Evolutionary conservation across 2,797 vertebrate genomes (phyloP).

Genomic region (Sebastes dallii): DNA sequence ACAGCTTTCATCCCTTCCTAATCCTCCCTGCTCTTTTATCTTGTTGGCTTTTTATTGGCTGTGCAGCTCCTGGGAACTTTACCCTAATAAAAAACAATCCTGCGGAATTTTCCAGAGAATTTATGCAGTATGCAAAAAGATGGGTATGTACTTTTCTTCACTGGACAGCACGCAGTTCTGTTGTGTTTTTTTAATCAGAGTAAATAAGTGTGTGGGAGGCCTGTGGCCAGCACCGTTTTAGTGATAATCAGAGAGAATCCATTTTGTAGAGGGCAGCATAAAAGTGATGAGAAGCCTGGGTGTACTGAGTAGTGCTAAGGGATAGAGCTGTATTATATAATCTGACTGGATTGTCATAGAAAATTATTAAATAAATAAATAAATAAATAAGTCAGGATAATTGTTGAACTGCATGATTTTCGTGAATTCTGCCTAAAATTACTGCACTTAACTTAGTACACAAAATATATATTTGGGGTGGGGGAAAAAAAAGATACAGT

Average conservation of each 20-base stretch:
- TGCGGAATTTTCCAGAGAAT: conserved; percentile 84
- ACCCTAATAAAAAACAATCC: conserved; percentile 86
- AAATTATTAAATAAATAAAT: background rate
- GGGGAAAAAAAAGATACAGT: no score
- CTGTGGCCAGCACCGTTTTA: conserved; percentile 1
- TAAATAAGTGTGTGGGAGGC: conserved; percentile 34
- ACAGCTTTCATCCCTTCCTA: conserved; percentile 85
- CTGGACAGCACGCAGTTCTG: conserved; percentile 54
- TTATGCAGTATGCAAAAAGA: conserved; percentile 80
- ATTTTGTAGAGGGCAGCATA: conserved; percentile 5
- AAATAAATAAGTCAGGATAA: background rate
- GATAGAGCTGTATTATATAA: background rate
- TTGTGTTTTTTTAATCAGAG: conserved; percentile 51
- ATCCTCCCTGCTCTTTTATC: conserved; percentile 86
- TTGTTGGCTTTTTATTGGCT: conserved; percentile 87
- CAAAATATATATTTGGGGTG: background rate
- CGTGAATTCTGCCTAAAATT: background rate
- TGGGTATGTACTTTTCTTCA: conserved; percentile 61
- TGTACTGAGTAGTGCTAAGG: background rate
- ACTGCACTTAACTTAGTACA: background rate
- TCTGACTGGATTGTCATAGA: background rate
- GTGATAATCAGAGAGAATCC: conserved; percentile 31
- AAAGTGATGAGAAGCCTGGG: conserved; percentile 4
- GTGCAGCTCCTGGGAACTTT: conserved; percentile 86
- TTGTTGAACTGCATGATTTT: background rate